These are phyloP conservation scores for Micrasema minimum DNA, from an alignment of 1,140 invertebrate genomes.

Conservation along the genomic window DNA sequence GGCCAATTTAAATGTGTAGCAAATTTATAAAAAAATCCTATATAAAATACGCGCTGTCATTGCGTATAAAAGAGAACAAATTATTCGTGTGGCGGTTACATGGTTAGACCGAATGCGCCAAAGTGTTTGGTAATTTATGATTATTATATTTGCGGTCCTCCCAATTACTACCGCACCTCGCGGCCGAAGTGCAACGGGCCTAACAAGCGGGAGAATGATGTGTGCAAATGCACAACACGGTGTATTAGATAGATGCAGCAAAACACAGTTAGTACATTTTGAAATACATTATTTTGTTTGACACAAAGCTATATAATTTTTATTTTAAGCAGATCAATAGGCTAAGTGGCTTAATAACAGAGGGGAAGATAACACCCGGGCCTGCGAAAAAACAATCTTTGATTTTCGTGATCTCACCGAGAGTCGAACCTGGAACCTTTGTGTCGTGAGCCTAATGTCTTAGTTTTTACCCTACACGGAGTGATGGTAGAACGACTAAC, in stretches of 20 bases:
- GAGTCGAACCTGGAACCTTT: no score
- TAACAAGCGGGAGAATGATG: conserved; percentile 31
- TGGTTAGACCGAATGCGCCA: conserved; percentile 8
- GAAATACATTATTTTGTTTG: no score
- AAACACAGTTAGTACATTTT: conserved; percentile 12
- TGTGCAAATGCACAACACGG: conserved; percentile 18
- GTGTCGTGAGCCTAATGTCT: no score
- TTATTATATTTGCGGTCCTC: conserved; percentile 37
- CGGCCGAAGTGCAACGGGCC: conserved; percentile 6
- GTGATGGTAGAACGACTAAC: no score
- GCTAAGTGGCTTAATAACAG: no score
- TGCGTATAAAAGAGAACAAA: conserved; percentile 43
- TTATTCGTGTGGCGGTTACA: conserved; percentile 35
- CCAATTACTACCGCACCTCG: conserved; percentile 40
- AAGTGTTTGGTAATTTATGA: conserved; percentile 34
- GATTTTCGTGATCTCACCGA: no score
- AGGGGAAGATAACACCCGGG: no score
- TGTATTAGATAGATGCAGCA: background rate
- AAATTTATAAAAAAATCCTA: background rate
- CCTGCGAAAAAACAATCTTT: no score
- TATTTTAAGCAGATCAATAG: no score
- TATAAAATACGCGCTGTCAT: conserved; percentile 40
- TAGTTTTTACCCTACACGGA: no score
- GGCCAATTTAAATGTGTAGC: conserved; percentile 26
- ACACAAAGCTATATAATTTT: no score